phyloP scores from a whole-genome alignment of 53 echinoderm and acorn worm genomes.

The Luidia sarsii region DNA sequence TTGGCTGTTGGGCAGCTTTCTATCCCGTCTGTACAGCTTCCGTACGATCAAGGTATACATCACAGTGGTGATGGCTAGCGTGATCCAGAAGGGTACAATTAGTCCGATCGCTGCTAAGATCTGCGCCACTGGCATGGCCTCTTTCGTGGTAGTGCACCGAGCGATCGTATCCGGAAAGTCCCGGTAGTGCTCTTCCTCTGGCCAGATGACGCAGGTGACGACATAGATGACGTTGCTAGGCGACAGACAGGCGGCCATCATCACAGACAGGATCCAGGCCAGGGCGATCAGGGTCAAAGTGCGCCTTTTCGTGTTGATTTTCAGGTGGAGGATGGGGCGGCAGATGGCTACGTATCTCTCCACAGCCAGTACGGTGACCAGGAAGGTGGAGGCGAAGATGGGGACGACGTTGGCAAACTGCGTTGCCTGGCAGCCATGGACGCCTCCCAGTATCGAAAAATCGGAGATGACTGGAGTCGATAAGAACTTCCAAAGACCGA shows the following conservation, averaged over 20 bases:
- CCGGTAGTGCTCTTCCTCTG: background rate
- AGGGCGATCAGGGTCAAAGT: background rate
- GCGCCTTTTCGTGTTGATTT: conserved; percentile 22
- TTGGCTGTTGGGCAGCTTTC: background rate
- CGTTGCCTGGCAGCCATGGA: conserved; percentile 3
- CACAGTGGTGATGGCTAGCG: background rate
- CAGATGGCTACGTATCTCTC: conserved; percentile 54
- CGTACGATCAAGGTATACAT: conserved; percentile 27
- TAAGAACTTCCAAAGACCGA: conserved; percentile 33
- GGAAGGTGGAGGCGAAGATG: conserved; percentile 15
- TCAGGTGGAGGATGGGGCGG: conserved; percentile 14
- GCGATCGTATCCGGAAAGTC: background rate
- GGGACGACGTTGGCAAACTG: background rate
- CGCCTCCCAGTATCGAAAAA: conserved; percentile 23
- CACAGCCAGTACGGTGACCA: conserved; percentile 14
- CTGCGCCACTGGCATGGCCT: no score
- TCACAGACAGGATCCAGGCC: conserved; percentile 5
- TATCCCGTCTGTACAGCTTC: background rate
- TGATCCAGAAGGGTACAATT: background rate
- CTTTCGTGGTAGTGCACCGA: background rate
- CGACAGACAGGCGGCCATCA: background rate
- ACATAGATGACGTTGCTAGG: background rate
- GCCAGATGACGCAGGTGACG: background rate
- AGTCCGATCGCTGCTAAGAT: background rate
- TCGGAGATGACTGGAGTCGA: conserved; percentile 18